These are phyloP conservation scores for Pyrochroa serraticornis DNA, from an alignment of 2,888 invertebrate genomes.

Conservation along the genomic window DNA sequence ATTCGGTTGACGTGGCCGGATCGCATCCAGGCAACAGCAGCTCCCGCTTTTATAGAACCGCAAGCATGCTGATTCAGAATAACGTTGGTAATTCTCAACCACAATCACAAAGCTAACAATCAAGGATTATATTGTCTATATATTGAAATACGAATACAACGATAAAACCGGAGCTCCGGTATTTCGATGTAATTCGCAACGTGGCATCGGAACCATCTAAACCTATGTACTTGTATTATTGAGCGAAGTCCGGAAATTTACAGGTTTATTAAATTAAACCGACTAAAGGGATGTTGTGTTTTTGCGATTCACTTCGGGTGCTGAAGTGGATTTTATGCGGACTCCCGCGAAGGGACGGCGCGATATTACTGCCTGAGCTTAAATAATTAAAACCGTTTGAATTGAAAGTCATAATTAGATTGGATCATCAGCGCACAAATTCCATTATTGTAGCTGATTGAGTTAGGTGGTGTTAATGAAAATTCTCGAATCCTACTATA, in stretches of 20 bases:
- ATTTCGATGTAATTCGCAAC: background rate
- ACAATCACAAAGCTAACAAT: constrained; percentile 28
- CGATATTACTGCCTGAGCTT: background rate
- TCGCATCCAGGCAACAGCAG: constrained; percentile 2
- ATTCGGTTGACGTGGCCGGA: constrained; percentile 3
- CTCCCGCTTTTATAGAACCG: constrained; percentile 13
- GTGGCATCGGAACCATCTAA: constrained; percentile 8
- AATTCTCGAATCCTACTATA: too few species aligned
- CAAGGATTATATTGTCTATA: constrained; percentile 26
- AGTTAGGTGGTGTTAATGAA: too few species aligned
- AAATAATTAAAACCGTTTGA: background rate
- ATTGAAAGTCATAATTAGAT: background rate
- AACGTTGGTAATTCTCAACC: constrained; percentile 18
- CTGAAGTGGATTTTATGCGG: background rate
- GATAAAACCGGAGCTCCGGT: constrained; percentile 7
- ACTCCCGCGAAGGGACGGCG: background rate
- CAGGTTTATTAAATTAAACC: background rate
- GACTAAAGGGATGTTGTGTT: background rate
- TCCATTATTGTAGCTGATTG: too few species aligned
- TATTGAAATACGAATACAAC: constrained; percentile 3
- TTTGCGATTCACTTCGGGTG: too few species aligned
- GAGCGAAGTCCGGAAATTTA: background rate
- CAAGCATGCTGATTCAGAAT: constrained; percentile 24
- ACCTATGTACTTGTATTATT: background rate
- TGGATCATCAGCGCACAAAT: background rate